Conservation (phyloP, 2,888 invertebrate species). For the Heteromurus nitidus region DNA sequence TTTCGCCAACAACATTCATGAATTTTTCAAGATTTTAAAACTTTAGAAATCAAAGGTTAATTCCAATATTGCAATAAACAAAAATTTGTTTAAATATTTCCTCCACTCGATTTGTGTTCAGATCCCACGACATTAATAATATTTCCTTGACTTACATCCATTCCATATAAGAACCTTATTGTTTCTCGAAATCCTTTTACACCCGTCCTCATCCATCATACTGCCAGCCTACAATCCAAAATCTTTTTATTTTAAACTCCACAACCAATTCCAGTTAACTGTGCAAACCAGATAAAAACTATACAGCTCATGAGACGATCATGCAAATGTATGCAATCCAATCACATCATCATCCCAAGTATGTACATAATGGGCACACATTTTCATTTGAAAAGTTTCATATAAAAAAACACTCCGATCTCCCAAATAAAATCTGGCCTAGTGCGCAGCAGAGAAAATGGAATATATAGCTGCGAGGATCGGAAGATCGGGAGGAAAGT, state of each 20-base stretch:
- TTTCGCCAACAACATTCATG: no score
- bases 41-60: no score
- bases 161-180: background rate
- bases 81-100: no score
- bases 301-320: slow-evolving; percentile 40
- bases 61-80: no score
- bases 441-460: no score
- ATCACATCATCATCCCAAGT: slow-evolving; percentile 46
- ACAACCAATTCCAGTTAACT: slow-evolving; percentile 28
- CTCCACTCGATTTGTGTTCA: no score
- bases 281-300: slow-evolving; percentile 59
- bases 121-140: no score
- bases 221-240: background rate
- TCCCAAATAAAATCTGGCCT: no score
- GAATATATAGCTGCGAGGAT: no score
- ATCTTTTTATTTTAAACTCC: background rate
- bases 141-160: background rate
- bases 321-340: slow-evolving; percentile 53
- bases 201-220: background rate
- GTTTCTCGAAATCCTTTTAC: background rate
- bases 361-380: no score
- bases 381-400: no score
- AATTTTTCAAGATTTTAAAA: no score
- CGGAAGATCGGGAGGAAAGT: slow-evolving; percentile 38
- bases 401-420: background rate